These are phyloP conservation scores for Scleropages formosus DNA, from an alignment of 2,797 vertebrate genomes.

Conservation along the genomic window DNA sequence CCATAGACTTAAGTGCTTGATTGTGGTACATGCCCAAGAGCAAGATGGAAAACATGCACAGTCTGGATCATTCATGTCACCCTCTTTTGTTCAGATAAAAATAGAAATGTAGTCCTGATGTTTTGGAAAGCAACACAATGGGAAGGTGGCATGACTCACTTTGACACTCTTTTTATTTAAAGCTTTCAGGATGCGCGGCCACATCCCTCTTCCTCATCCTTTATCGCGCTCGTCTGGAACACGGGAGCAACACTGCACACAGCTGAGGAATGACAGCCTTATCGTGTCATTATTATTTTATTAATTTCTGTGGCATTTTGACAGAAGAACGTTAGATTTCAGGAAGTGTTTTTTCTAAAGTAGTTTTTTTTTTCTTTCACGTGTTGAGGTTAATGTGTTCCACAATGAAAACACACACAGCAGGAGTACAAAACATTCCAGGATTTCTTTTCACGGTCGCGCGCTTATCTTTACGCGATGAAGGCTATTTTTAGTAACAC, in stretches of 20 bases:
- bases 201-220: not conserved
- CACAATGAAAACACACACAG: too few species aligned
- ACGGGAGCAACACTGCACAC: not conserved
- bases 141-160: constrained; percentile 1
- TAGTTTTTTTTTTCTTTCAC: too few species aligned
- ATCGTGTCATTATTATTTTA: too few species aligned
- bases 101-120: not conserved
- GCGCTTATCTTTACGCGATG: too few species aligned
- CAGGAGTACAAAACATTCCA: too few species aligned
- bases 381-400: too few species aligned
- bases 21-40: not conserved
- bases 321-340: too few species aligned
- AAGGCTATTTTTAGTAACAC: not conserved
- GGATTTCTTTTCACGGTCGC: too few species aligned
- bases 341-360: too few species aligned
- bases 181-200: not conserved
- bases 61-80: not conserved
- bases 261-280: not conserved
- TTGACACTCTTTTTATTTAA: not conserved
- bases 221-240: not conserved
- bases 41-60: not conserved
- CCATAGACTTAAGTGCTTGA: too few species aligned
- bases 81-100: not conserved
- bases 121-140: constrained; percentile 18
- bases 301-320: too few species aligned